These are phyloP conservation scores for Drosophila barbarae DNA, from an alignment of 2,888 invertebrate genomes.

Conservation along the genomic window DNA sequence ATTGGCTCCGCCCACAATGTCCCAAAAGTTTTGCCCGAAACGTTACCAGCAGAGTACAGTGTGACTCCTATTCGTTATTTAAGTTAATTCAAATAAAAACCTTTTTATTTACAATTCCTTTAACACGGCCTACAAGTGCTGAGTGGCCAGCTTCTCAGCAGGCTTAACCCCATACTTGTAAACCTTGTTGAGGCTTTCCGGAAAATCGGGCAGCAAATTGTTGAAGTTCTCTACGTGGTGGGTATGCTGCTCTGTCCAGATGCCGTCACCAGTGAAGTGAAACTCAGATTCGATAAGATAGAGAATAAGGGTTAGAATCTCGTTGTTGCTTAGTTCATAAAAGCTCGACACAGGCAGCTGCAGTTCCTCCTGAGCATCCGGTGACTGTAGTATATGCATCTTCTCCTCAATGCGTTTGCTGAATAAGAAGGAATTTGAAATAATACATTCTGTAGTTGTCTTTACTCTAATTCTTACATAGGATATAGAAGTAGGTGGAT, in stretches of 20 bases:
- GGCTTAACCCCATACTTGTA: slow-evolving; percentile 77
- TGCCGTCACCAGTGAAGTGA: slow-evolving; percentile 88
- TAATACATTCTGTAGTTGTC: background rate
- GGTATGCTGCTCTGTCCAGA: slow-evolving; percentile 82
- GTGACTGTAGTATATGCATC: slow-evolving; percentile 57
- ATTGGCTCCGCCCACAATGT: too few species aligned
- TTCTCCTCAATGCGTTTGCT: slow-evolving; percentile 78
- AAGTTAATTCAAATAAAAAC: slow-evolving; percentile 6
- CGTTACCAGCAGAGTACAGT: too few species aligned
- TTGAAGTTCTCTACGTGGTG: slow-evolving; percentile 78
- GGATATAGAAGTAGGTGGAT: slow-evolving; percentile 86
- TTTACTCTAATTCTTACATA: slow-evolving; percentile 80
- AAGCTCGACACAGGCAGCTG: slow-evolving; percentile 69
- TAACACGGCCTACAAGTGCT: slow-evolving; percentile 36
- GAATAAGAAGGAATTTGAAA: background rate
- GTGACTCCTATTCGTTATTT: background rate
- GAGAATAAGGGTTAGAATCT: slow-evolving; percentile 84
- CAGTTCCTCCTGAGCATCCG: slow-evolving; percentile 64
- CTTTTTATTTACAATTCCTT: slow-evolving; percentile 33
- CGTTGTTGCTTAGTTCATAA: slow-evolving; percentile 79
- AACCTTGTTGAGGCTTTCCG: slow-evolving; percentile 74
- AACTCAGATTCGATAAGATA: slow-evolving; percentile 87
- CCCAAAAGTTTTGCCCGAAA: too few species aligned
- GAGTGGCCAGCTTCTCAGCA: slow-evolving; percentile 50
- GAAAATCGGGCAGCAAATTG: slow-evolving; percentile 78